Evolutionary conservation across 2,113 vertebrate species (phyloP), one percentile per base, ranked within the genome.

Genomic region (Haemorhous mexicanus): DNA sequence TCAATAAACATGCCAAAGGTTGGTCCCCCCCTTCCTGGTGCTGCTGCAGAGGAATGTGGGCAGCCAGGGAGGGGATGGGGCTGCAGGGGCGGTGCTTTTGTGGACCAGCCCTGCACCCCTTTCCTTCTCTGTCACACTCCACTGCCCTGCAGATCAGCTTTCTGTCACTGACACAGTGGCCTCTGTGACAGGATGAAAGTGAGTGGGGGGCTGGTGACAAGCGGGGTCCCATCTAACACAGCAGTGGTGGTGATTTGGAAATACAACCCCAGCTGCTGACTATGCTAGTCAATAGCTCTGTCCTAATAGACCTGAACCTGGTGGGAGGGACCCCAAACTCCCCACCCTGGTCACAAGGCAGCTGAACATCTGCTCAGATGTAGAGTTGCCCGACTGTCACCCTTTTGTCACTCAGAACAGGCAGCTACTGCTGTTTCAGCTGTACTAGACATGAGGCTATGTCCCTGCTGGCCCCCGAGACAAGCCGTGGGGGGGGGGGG

Each of bases 1-100:
- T 96, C 92, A 94, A 96, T 97, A 92, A 97, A 96, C 43, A 87
- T 94, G 96, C 97, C 95, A 95, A 96, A 97, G 96, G 97, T 97
- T 96, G 95, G 58, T 87, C 9, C 79, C 79, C 81, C 47, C 37
- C 37, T 78, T 86, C 75, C 67, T 35, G 87, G 76, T 1, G 6
- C 82, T 93, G 61, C 88, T 88, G 93, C 83, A 12, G 47, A 95
- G 88, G 95, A 96, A 96, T 94, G 95, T 30, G 69, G 85, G 64
- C 6, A 10, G 93, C 76, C 6, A 2, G 88, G 93, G 85, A 90
- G 83, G 92, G 90, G 81, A 89, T 5, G 2, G 56, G 66, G 28
- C 23, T 59, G 79, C 1, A 3, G 63, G 33, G 59, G 75, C 1
- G 5, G 84, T 2, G 9, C 67, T 80, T 70, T 32, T 55, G 22